phyloP scores from a whole-genome alignment of 2,888 invertebrate genomes.

The Atherix ibis region DNA sequence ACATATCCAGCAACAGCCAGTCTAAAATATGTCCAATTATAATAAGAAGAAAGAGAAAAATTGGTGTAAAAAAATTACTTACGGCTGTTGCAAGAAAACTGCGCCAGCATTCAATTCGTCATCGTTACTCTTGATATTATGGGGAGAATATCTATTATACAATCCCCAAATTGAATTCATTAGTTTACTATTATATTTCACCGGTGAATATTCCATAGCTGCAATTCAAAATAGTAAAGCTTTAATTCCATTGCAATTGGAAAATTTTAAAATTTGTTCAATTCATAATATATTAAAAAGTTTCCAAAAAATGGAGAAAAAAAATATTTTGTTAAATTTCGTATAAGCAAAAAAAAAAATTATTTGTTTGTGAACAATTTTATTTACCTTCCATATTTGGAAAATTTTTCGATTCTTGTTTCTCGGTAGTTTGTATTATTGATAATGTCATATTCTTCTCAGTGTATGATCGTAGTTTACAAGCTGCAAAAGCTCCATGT shows the following conservation, averaged over 20 bases:
- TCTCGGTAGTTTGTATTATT: slow-evolving; percentile 34
- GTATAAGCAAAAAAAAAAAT: not conserved
- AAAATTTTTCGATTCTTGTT: slow-evolving; percentile 18
- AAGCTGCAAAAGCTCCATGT: slow-evolving; percentile 56
- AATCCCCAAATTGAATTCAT: slow-evolving; percentile 89
- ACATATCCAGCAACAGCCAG: slow-evolving; percentile 20
- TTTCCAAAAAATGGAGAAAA: slow-evolving; percentile 1
- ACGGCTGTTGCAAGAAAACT: slow-evolving; percentile 20
- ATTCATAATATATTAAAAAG: too few relatives aligned
- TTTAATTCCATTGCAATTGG: not conserved
- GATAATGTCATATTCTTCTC: slow-evolving; percentile 37
- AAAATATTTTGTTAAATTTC: not conserved
- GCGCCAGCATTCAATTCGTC: slow-evolving; percentile 23
- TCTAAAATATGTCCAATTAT: slow-evolving; percentile 12
- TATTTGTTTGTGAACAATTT: not conserved
- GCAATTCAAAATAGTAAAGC: slow-evolving; percentile 18
- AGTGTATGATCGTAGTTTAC: slow-evolving; percentile 42
- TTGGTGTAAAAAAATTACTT: slow-evolving; percentile 12
- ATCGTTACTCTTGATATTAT: slow-evolving; percentile 70
- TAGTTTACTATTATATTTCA: slow-evolving; percentile 69
- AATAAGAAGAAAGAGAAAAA: slow-evolving; percentile 1
- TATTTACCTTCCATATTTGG: slow-evolving; percentile 25
- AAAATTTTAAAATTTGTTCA: slow-evolving; percentile 1
- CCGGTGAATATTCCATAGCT: slow-evolving; percentile 49
- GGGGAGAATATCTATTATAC: slow-evolving; percentile 76